Conservation (phyloP, 1,140 invertebrate species). For the Triops longicaudatus region DNA sequence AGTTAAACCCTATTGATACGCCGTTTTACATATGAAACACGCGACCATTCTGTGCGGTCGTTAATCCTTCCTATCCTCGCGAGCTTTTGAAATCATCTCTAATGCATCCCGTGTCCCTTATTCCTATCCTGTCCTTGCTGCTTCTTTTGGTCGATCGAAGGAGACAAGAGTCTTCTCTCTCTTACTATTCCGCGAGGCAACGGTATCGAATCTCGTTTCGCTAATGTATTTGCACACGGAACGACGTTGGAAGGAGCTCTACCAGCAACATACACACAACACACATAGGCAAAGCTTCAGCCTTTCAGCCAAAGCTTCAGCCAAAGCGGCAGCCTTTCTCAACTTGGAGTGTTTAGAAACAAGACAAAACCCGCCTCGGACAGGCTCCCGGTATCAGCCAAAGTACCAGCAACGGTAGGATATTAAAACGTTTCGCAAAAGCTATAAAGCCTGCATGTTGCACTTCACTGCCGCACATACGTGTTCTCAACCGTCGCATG, state of each 20-base stretch:
- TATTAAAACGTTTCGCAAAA: background rate
- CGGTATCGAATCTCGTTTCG: background rate
- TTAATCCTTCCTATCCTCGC: background rate
- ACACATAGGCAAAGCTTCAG: too few relatives aligned
- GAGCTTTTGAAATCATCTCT: slow-evolving; percentile 15
- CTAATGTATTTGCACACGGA: slow-evolving; percentile 11
- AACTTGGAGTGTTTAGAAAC: background rate
- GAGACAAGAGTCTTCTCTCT: background rate
- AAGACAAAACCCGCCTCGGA: background rate
- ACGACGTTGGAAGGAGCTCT: background rate
- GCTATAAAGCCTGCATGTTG: background rate
- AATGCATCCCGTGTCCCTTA: background rate
- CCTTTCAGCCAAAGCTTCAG: too few relatives aligned
- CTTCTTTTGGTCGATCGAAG: background rate
- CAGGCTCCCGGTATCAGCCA: background rate
- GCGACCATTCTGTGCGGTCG: background rate
- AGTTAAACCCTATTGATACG: too few relatives aligned
- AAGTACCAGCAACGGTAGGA: background rate
- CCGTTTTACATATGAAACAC: too few relatives aligned
- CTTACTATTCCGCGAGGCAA: background rate
- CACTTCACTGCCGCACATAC: background rate
- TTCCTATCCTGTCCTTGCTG: background rate
- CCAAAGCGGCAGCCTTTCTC: background rate
- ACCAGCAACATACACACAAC: background rate
- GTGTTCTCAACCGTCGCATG: background rate